Evolutionary conservation across 2,888 invertebrate genomes (phyloP), one percentile per base, ranked within the genome.

Genomic region (Pherbina coryleti): DNA sequence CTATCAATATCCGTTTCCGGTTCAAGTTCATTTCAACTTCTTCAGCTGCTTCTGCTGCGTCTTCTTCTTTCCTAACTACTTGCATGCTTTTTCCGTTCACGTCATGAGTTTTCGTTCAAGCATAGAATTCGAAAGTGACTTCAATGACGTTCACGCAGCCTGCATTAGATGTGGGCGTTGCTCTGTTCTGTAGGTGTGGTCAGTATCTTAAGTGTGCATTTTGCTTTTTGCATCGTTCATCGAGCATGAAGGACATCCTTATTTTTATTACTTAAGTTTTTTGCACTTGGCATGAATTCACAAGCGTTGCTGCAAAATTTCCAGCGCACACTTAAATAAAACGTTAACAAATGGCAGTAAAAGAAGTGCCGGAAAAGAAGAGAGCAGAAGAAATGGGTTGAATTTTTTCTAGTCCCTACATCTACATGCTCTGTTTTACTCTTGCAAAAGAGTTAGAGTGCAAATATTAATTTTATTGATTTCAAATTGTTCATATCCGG

Each of bases 1-100:
- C 86, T 84, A 84, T 86, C 86, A 87, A 86, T 86, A 87, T 86
- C 86, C 86, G 87, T 83, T 86, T 84, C 87, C 84, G 85, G 81
- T 86, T 85, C 84, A 84, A 84, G 84, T 85, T 86, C 85, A 85
- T 81, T 83, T 83, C 71, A 77, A 79, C 81, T 80, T 81, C 62
- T 62, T 49, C 49, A 25, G 17, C 19, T 62, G 25, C 51, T 11
- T 5, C 60, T 22, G 1, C 60, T 60, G 3, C 19, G 53, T 22
- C 55, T 37, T 22, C 25, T 37, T 5, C 55, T 17, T 9, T 5
- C 8, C 22, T 67, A 22, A 5, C 34, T 8, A 25, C n/a, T 71
- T 19, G 19, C 51, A 19, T 66, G 11, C 49, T 66, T 34, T 5
- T 37, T 28, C 31, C 5, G 34, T 19, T 49, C 49, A 66, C 66